phyloP scores from a whole-genome alignment of 2,797 vertebrate species.

The Stomatorhinus walkeri region DNA sequence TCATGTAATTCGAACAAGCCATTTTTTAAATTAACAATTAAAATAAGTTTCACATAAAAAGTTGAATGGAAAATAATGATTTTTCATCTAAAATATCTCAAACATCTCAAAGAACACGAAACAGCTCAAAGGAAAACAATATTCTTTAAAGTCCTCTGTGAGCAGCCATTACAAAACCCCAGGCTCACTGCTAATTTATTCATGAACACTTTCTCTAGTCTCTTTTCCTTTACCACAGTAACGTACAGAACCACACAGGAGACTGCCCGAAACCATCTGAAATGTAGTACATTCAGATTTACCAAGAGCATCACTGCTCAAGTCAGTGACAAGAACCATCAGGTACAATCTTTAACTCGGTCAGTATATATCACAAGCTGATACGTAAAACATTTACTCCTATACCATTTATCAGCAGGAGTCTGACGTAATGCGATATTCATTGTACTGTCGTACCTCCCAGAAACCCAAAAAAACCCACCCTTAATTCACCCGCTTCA shows the following conservation, averaged over 20 bases:
- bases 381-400: background rate
- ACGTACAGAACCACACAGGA: background rate
- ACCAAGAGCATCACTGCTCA: background rate
- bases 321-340: background rate
- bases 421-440: background rate
- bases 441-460: background rate
- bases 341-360: background rate
- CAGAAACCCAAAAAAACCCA: background rate
- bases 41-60: background rate
- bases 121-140: background rate
- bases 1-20: background rate
- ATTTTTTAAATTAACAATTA: background rate
- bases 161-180: background rate
- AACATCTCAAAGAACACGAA: background rate
- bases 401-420: background rate
- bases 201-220: conserved; percentile 19
- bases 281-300: background rate
- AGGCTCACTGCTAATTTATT: conserved; percentile 27
- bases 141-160: background rate
- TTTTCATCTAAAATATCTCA: background rate
- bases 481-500: background rate
- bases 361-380: background rate
- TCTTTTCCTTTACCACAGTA: background rate
- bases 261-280: background rate
- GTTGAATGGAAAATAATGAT: background rate